Conservation (phyloP, 2,888 invertebrate species). For the Agrochola circellaris region DNA sequence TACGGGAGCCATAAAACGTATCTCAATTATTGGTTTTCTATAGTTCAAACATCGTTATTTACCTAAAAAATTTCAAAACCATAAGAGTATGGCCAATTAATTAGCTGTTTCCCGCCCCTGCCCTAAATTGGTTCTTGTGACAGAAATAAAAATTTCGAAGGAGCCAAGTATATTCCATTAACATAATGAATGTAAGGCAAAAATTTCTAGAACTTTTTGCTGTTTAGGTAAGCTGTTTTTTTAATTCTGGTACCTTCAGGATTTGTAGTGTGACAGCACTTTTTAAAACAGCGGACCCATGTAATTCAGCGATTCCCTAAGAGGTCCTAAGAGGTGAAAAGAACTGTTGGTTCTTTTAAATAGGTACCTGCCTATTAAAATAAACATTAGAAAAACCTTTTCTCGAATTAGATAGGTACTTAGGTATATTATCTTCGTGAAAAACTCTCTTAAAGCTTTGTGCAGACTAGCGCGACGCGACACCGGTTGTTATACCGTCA, state of each 20-base stretch:
- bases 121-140: constrained; percentile 8
- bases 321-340: background rate
- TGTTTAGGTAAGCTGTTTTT: background rate
- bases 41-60: background rate
- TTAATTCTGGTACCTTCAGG: background rate
- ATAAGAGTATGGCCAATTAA: constrained; percentile 3
- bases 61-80: background rate
- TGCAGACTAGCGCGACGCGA: too few species aligned
- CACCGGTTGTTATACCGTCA: too few species aligned
- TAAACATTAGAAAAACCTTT: background rate
- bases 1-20: background rate
- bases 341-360: background rate
- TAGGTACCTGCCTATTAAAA: background rate
- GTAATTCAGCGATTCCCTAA: background rate
- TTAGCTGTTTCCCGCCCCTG: constrained; percentile 20
- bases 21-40: background rate
- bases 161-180: constrained; percentile 35
- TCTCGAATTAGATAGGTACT: background rate
- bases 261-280: constrained; percentile 1
- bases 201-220: constrained; percentile 22
- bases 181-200: constrained; percentile 22
- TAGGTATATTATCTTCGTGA: background rate
- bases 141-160: constrained; percentile 15
- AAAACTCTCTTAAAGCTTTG: background rate
- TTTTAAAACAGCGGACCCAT: background rate